phyloP scores from a whole-genome alignment of 2,888 invertebrate species.

The Lottia gigantea region DNA sequence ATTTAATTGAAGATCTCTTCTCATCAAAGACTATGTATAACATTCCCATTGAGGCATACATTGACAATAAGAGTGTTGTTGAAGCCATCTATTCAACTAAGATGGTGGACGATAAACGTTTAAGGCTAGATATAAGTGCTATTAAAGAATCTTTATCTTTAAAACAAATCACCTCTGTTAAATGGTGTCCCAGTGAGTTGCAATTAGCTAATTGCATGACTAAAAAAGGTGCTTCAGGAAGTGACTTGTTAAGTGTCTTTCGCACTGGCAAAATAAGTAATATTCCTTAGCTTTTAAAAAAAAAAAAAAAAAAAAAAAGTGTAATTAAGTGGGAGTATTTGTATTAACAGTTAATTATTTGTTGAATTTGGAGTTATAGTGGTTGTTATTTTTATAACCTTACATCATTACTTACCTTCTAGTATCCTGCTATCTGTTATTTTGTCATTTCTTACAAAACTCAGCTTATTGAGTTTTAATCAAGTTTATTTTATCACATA shows the following conservation, averaged over 20 bases:
- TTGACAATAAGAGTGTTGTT: constrained; percentile 8
- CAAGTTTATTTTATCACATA: no score
- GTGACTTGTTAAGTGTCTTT: not conserved
- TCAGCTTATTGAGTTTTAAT: no score
- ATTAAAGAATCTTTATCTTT: not conserved
- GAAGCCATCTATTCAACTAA: not conserved
- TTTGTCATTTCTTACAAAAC: no score
- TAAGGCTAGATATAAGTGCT: not conserved
- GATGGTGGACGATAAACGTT: not conserved
- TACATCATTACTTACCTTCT: no score
- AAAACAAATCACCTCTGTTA: not conserved
- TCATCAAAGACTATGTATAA: no score
- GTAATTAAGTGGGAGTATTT: no score
- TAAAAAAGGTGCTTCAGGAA: not conserved
- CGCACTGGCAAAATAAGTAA: not conserved
- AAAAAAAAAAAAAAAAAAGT: not conserved
- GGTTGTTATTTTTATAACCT: no score
- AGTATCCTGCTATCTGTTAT: no score
- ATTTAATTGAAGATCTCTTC: not conserved
- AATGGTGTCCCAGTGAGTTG: constrained; percentile 1
- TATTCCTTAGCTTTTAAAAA: not conserved
- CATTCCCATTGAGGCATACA: not conserved
- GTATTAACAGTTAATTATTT: no score
- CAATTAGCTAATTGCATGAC: constrained; percentile 5
- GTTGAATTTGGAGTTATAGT: no score